phyloP scores from a whole-genome alignment of 2,888 invertebrate genomes.

The Fragum fragum region DNA sequence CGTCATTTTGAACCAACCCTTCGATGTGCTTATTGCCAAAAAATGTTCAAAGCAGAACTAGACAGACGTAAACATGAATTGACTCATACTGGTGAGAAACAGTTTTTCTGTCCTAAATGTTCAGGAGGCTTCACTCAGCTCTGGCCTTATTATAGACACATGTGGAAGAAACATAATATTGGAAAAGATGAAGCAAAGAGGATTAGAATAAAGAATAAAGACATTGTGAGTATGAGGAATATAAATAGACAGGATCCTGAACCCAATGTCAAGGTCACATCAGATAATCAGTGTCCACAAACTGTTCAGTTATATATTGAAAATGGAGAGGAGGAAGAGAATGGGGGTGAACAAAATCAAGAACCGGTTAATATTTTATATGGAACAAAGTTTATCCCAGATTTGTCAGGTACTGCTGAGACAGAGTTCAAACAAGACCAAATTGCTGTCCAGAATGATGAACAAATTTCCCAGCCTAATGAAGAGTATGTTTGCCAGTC shows the following conservation, averaged over 20 bases:
- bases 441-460: not conserved
- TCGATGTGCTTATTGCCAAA: constrained; percentile 48
- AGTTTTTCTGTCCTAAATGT: constrained; percentile 54
- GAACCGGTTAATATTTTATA: constrained; percentile 9
- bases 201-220: constrained; percentile 51
- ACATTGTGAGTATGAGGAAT: constrained; percentile 45
- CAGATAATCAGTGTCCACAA: too few species aligned
- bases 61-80: constrained; percentile 57
- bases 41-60: constrained; percentile 57
- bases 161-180: constrained; percentile 57
- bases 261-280: not conserved
- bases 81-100: constrained; percentile 60
- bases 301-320: not conserved
- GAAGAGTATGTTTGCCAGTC: not conserved
- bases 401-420: not conserved
- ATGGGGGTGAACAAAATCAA: not conserved
- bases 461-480: too few species aligned
- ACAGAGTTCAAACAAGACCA: not conserved
- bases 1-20: constrained; percentile 55
- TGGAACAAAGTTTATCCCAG: not conserved
- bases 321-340: not conserved
- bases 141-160: constrained; percentile 59
- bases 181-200: constrained; percentile 54
- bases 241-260: not conserved
- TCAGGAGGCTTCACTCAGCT: constrained; percentile 48